Conservation (phyloP, 2,888 invertebrate genomes). For the Eilema depressum region DNA sequence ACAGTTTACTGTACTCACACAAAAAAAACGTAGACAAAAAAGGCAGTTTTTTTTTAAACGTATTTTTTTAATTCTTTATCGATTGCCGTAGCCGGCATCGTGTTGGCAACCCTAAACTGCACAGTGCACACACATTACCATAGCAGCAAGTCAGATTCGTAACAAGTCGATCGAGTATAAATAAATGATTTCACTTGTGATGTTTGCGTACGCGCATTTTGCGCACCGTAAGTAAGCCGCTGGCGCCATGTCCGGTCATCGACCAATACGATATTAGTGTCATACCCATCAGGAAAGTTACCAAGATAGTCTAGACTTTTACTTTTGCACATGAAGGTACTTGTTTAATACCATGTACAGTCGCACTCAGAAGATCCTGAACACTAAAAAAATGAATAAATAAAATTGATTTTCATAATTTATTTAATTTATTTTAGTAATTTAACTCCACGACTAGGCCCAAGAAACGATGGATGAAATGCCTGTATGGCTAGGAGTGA, state of each 20-base stretch:
- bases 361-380: too few species aligned
- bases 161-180: constrained; percentile 38
- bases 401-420: too few species aligned
- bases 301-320: constrained; percentile 29
- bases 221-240: constrained; percentile 18
- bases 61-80: too few species aligned
- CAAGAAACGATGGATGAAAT: too few species aligned
- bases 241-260: constrained; percentile 56
- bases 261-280: constrained; percentile 61
- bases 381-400: too few species aligned
- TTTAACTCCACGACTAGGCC: too few species aligned
- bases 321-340: constrained; percentile 11
- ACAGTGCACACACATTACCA: constrained; percentile 18
- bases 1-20: not conserved
- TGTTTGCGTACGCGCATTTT: constrained; percentile 40
- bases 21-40: too few species aligned
- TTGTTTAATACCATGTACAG: not conserved
- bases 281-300: constrained; percentile 54
- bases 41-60: too few species aligned
- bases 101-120: not conserved
- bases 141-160: constrained; percentile 34
- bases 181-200: constrained; percentile 49
- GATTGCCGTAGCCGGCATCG: not conserved
- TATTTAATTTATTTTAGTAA: too few species aligned
- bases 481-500: too few species aligned